Conservation (phyloP, 1,140 invertebrate genomes). For the Pseudomyrmex sp. region DNA sequence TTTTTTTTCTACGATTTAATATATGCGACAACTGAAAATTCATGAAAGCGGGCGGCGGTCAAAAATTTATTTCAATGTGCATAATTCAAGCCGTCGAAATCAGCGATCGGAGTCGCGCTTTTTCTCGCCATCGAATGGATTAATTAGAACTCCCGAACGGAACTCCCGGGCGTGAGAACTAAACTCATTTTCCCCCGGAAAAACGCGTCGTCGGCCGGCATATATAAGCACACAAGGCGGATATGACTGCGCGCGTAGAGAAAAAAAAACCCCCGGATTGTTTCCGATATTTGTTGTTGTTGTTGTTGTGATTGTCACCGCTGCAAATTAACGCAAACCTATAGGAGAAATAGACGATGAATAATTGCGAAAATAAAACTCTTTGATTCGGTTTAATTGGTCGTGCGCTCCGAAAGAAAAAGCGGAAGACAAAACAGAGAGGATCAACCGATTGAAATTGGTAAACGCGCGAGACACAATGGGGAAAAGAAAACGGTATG, state of each 20-base stretch:
- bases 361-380: constrained; percentile 31
- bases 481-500: not conserved
- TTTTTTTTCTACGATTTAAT: constrained; percentile 28
- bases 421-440: constrained; percentile 1
- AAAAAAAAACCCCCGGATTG: constrained; percentile 8
- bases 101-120: constrained; percentile 44
- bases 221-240: too few species aligned
- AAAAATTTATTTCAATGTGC: constrained; percentile 45
- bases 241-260: not conserved
- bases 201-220: not conserved
- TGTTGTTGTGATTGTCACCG: not conserved
- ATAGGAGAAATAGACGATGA: constrained; percentile 41
- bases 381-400: constrained; percentile 54
- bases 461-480: constrained; percentile 24
- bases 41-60: constrained; percentile 28
- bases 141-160: constrained; percentile 34
- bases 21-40: constrained; percentile 46
- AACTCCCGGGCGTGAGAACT: constrained; percentile 39
- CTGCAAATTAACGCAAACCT: constrained; percentile 29
- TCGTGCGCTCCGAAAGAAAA: not conserved
- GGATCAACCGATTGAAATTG: not conserved
- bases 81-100: constrained; percentile 54
- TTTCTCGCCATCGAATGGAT: constrained; percentile 43
- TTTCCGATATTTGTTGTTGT: not conserved
- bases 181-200: constrained; percentile 49